phyloP scores from a whole-genome alignment of 2,888 invertebrate species.

The Acanthacorydalis orientalis region DNA sequence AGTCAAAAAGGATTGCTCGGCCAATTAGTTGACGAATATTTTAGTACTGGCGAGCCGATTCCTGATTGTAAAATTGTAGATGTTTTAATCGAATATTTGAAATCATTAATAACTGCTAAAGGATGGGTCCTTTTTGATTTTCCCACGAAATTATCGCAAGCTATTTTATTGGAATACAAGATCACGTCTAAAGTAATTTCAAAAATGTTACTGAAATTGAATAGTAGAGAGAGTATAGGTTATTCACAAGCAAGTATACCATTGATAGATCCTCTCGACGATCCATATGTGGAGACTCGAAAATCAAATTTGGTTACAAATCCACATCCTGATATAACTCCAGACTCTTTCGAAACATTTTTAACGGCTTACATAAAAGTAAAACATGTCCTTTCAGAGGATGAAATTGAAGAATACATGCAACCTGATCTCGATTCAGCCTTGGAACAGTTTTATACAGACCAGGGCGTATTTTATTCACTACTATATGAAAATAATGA shows the following conservation, averaged over 20 bases:
- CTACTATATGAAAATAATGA: slow-evolving; percentile 40
- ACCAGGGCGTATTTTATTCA: slow-evolving; percentile 37
- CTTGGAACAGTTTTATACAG: slow-evolving; percentile 39
- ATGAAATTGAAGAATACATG: slow-evolving; percentile 26
- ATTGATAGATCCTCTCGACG: slow-evolving; percentile 3
- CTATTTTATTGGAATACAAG: slow-evolving; percentile 38
- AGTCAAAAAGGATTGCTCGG: slow-evolving; percentile 35
- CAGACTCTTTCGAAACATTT: slow-evolving; percentile 30
- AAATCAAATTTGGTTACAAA: slow-evolving; percentile 34
- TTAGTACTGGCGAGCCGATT: slow-evolving; percentile 34
- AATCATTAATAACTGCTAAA: slow-evolving; percentile 27
- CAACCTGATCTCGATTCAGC: slow-evolving; percentile 29
- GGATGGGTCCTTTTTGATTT: slow-evolving; percentile 50
- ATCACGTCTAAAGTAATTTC: slow-evolving; percentile 29
- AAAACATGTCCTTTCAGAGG: slow-evolving; percentile 17
- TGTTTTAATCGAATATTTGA: slow-evolving; percentile 43
- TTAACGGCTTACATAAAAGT: slow-evolving; percentile 39
- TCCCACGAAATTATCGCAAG: slow-evolving; percentile 38
- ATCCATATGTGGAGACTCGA: slow-evolving; percentile 18
- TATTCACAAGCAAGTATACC: slow-evolving; percentile 11
- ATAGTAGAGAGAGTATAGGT: slow-evolving; percentile 19
- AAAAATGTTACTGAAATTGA: slow-evolving; percentile 26
- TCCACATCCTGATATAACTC: slow-evolving; percentile 26
- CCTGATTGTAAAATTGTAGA: slow-evolving; percentile 36
- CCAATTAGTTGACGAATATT: slow-evolving; percentile 33